phyloP scores from a whole-genome alignment of 2,797 vertebrate genomes.

The Odontamblyopus rebecca region DNA sequence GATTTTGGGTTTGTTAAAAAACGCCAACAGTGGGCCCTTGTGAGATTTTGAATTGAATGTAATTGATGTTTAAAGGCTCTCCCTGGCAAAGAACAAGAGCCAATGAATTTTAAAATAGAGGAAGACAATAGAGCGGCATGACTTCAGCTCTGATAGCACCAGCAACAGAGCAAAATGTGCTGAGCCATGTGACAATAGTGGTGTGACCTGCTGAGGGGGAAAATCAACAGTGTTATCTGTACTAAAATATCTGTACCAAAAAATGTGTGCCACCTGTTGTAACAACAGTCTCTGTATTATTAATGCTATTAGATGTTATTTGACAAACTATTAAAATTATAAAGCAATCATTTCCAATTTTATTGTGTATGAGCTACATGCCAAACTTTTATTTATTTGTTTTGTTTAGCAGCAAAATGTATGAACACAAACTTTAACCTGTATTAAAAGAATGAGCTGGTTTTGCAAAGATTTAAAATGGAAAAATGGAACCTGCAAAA shows the following conservation, averaged over 20 bases:
- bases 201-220: constrained; percentile 48
- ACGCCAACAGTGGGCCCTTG: constrained; percentile 30
- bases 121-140: constrained; percentile 38
- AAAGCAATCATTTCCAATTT: too few species aligned
- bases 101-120: constrained; percentile 58
- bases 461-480: too few species aligned
- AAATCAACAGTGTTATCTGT: background rate
- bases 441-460: too few species aligned
- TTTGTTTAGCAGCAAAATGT: too few species aligned
- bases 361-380: too few species aligned
- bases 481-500: too few species aligned
- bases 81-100: constrained; percentile 51
- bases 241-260: background rate
- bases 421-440: too few species aligned
- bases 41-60: constrained; percentile 56
- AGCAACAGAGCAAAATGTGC: constrained; percentile 11
- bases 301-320: too few species aligned
- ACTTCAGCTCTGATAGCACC: constrained; percentile 26
- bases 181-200: constrained; percentile 34
- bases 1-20: constrained; percentile 59
- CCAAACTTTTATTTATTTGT: too few species aligned
- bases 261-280: background rate
- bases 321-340: too few species aligned
- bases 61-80: constrained; percentile 68
- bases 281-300: background rate